Evolutionary conservation across 2,888 invertebrate species (phyloP), one percentile per base, ranked within the genome.

Genomic region (Cryptosula pallasiana): DNA sequence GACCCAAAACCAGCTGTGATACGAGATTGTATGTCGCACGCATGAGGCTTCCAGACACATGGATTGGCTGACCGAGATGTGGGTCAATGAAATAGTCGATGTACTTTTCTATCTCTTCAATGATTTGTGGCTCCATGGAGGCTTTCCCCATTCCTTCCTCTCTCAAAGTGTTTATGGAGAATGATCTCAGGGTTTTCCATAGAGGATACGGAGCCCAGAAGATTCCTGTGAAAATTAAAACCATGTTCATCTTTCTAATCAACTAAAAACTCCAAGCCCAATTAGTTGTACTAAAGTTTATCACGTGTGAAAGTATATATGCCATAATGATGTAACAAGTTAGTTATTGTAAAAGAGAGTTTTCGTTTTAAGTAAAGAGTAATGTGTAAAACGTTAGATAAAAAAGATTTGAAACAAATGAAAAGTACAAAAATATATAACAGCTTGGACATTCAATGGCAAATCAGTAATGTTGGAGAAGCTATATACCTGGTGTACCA

Each of bases 131-230:
- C 32, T 63, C 63, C 63, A 63, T 20, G 3, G 25, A 16, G 5
- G 63, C 20, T 34, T 63, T 27, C 3, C 63, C 63, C 63, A 63
- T 63, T 13, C 63, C 63, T 34, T 63, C 34, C n/a, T 63, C 63
- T 34, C 34, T 27, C 29, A 63, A 32, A 5, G 2, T 63, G 32
- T 32, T 63, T 13, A 63, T 20, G 5, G 63, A 27, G 32, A 63
- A 63, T 13, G 63, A 63, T n/a, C 63, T 63, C 63, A 63, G 13
- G 3, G n/a, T 63, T n/a, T 63, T 63, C 63, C 63, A 63, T 5
- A 5, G 29, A 5, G 63, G 63, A 32, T 63, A 34, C 13, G 20
- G 13, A 29, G 63, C 63, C 27, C 32, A 63, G 9, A 63, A 9
- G 2, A 63, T 32, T 13, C 63, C 63, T 63, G n/a, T 13, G 32